Evolutionary conservation across 2,113 vertebrate species (phyloP).

Genomic region (Coracopsis vasa): DNA sequence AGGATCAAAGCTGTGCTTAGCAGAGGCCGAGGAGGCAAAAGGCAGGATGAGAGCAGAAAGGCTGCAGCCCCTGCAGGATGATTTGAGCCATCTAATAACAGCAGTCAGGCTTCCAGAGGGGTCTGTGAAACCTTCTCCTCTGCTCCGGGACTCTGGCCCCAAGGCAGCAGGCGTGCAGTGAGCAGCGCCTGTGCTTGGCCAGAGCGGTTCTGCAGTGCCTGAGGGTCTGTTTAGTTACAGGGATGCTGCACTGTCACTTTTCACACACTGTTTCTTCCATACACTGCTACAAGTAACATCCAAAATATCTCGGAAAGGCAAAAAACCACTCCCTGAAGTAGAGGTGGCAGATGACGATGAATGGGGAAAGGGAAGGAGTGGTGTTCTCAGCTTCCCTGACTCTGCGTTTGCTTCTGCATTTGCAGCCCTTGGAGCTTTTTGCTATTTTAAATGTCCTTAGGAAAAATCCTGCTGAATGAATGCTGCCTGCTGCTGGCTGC

Average conservation of each 20-base stretch:
- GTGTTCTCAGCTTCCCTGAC: not conserved
- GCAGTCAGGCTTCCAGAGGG: not conserved
- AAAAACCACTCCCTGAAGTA: not conserved
- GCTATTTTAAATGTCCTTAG: not conserved
- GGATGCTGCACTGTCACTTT: not conserved
- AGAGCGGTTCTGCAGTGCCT: not conserved
- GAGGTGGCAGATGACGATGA: not conserved
- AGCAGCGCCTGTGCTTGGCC: not conserved
- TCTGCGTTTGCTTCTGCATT: not conserved
- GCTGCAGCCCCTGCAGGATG: rapidly evolving
- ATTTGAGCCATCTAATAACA: not conserved
- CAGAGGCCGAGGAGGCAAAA: not conserved
- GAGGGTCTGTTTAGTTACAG: not conserved
- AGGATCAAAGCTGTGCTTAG: not conserved
- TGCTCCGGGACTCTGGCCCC: not conserved
- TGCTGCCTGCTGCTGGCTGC: not conserved
- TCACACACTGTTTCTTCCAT: not conserved
- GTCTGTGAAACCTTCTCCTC: not conserved
- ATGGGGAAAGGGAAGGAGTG: not conserved
- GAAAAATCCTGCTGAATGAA: not conserved
- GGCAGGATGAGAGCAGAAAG: not conserved
- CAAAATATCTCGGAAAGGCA: slow-evolving; percentile 2
- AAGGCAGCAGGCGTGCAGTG: rapidly evolving
- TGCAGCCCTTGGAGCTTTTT: not conserved
- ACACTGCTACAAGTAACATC: not conserved